These are phyloP conservation scores for Exaiptasia diaphana DNA, from an alignment of 64 coral and sea anemone species.

Conservation along the genomic window DNA sequence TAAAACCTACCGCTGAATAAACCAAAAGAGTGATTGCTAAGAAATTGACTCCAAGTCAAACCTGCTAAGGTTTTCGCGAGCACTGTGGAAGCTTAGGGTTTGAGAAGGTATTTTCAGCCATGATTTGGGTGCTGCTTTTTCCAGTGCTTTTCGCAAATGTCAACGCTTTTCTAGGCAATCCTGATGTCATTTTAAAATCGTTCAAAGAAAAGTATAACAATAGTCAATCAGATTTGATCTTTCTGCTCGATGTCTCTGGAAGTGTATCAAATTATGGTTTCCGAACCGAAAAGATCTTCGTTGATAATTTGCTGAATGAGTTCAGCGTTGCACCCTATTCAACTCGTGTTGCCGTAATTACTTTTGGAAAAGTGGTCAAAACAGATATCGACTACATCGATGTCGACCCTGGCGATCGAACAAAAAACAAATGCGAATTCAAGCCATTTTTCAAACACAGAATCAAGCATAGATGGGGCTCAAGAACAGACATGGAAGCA, in stretches of 20 bases:
- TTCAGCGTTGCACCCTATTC: constrained; percentile 85
- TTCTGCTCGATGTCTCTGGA: constrained; percentile 86
- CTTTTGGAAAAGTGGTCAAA: constrained; percentile 69
- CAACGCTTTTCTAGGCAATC: constrained; percentile 48
- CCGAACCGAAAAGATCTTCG: constrained; percentile 75
- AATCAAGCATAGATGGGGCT: constrained; percentile 59
- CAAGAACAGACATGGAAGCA: constrained; percentile 67
- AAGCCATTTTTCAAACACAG: constrained; percentile 71
- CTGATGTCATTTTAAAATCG: constrained; percentile 50
- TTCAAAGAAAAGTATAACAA: constrained; percentile 87
- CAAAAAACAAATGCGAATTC: constrained; percentile 90
- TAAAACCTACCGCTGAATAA: neutral
- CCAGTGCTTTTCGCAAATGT: neutral
- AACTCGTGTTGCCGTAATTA: constrained; percentile 81
- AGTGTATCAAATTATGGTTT: constrained; percentile 79
- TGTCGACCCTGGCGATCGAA: constrained; percentile 38
- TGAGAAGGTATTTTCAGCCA: no score
- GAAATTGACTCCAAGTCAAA: no score
- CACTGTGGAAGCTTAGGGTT: no score
- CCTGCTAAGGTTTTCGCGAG: no score
- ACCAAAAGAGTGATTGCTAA: no score
- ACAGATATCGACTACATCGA: constrained; percentile 91
- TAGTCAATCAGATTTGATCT: constrained; percentile 87
- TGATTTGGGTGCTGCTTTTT: neutral
- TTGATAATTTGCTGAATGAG: constrained; percentile 84